A percentile compares a stretch with the other conserved stretches of the same genome.
phyloP scores from a whole-genome alignment of 2,797 vertebrate species.

The Molossus molossus region DNA sequence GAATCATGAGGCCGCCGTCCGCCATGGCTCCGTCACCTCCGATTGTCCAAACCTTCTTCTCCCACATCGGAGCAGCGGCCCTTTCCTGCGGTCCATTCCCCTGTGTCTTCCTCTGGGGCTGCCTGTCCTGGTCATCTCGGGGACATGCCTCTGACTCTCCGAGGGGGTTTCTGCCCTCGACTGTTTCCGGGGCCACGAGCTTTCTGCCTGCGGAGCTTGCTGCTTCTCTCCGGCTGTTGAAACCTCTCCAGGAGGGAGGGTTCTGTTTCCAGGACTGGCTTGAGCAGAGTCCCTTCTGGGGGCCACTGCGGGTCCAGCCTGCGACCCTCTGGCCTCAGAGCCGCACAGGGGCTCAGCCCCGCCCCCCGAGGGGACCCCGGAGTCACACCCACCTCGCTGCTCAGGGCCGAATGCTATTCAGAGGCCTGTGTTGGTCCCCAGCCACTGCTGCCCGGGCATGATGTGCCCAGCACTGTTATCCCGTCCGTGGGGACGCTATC shows the following conservation, averaged over 20 bases:
- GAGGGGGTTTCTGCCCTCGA: not conserved
- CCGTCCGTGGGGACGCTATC: too few species aligned
- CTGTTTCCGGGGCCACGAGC: not conserved
- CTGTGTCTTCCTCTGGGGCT: not conserved
- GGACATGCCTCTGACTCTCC: not conserved
- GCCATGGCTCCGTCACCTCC: too few species aligned
- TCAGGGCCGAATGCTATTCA: not conserved
- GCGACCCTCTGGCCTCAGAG: not conserved
- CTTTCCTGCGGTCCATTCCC: too few species aligned
- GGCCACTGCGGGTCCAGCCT: not conserved
- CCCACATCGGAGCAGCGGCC: too few species aligned
- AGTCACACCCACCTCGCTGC: accelerated
- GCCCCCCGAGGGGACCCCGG: too few species aligned
- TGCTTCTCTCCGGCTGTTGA: not conserved
- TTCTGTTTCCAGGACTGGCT: not conserved
- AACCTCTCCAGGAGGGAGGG: not conserved
- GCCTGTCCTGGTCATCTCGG: not conserved
- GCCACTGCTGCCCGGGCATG: not conserved
- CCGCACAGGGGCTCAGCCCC: not conserved
- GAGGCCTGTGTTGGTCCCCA: not conserved
- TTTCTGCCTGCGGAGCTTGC: not conserved
- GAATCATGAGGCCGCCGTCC: too few species aligned
- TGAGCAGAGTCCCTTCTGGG: too few species aligned
- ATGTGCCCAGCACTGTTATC: too few species aligned
- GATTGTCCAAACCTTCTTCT: too few species aligned